Evolutionary conservation across 2,113 vertebrate species (phyloP), one percentile per base, ranked within the genome.

Genomic region (Malurus elegans): DNA sequence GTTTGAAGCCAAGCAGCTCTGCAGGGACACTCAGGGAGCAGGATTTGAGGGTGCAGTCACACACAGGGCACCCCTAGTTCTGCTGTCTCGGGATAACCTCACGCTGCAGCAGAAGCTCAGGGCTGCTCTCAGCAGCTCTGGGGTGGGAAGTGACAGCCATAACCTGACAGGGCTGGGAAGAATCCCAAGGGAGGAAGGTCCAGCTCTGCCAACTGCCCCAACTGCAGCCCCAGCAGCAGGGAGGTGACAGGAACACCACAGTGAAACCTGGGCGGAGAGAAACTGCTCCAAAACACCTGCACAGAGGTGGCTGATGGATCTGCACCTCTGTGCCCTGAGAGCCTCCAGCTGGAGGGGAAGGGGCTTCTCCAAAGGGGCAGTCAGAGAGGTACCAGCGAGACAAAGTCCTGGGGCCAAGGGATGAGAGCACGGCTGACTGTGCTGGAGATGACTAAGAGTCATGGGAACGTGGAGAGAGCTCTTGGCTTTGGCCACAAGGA

Each of bases 361-460:
- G 34, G 54, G 29, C 42, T 92, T 34, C 62, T 90, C 47, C 67
- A 72, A 71, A 69, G 50, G 25, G 36, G 10, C 31, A 44, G 2
- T 28, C 12, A 66, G 40, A 31, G 36, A 69, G 54, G 50, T 18
- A 69, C 29, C 54, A 86, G 90, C 67, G 78, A 18, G 69, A 56
- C 26, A 67, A 74, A 28, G 34, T 34, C 56, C 60, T 31, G 38
- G 28, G 62, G 79, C 86, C 96, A 94, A 28, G 82, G n/a, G 64
- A 80, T 86, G 92, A 94, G 72, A 92, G 79, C 92, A 80, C 0
- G 14, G 79, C 93, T 92, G 80, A 74, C 32, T 61, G 8, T 69
- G 40, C 79, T 92, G 91, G 36, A 80, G 60, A 70, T 97, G 96
- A 97, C 32, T 95, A 95, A 97, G 86, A 95, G 92, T 97, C 96